Evolutionary conservation across 2,888 invertebrate genomes (phyloP), one percentile per base, ranked within the genome.

Genomic region (Gandaritis pyraliata): DNA sequence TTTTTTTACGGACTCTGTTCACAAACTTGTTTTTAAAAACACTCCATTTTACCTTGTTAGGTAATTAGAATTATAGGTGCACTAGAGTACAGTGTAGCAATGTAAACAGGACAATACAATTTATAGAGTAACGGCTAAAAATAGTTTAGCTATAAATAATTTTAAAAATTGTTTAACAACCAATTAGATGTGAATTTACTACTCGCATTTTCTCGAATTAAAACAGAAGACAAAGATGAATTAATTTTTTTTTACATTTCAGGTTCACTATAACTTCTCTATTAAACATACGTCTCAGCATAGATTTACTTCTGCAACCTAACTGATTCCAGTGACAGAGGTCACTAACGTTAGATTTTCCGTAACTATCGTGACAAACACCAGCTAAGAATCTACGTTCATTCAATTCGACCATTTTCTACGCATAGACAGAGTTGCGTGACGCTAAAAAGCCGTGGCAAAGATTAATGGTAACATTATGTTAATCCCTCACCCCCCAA

Each of bases 381-480:
- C 33, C 33, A 33, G 41, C 15, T 16, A 2, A 11, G 13, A 41
- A 16, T 16, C 16, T 39, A 15, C 7, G 12, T 30, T 46, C 55
- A 47, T 46, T 66, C 60, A 61, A 56, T 33, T 15, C 56, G 61
- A 58, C 51, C 38, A 57, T 10, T 50, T 49, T 46, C 12, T 38
- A 58, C 59, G 61, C 59, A 64, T 49, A 69, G 65, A 68, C 66
- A 65, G 54, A 6, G 54, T 61, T 63, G 68, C 66, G 69, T 69
- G 69, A 64, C 63, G 64, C 65, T 64, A 71, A 66, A 72, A 75
- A 76, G 69, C 65, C 69, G 69, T 72, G 74, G 72, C 74, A 61
- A 64, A 72, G 75, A 80, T 79, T 78, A 81, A 83, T 82, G 76
- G 72, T 64, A 61, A 61, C 75, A 78, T 81, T 81, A 82, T 82